Conservation (phyloP, 92 coral and sea anemone species). For the Plumapathes pennacea region DNA sequence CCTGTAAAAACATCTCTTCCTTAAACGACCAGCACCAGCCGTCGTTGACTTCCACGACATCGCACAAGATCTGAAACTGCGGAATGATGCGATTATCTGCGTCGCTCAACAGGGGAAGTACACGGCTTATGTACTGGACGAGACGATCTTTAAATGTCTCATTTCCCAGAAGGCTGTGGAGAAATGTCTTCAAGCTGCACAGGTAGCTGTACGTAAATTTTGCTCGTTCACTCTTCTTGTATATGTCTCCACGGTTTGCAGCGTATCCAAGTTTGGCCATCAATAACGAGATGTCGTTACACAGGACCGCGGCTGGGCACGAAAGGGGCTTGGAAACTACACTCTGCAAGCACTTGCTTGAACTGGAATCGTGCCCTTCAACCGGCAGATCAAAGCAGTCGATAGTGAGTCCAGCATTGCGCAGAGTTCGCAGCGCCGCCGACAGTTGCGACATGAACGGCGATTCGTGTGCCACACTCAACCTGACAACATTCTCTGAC, state of each 20-base stretch:
- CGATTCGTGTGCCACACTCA: too few relatives aligned
- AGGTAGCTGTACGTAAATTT: slow-evolving; percentile 13
- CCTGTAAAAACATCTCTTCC: slow-evolving; percentile 4
- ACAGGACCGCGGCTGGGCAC: slow-evolving; percentile 25
- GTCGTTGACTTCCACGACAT: slow-evolving; percentile 32
- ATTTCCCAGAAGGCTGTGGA: slow-evolving; percentile 44
- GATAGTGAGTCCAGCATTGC: slow-evolving; percentile 10
- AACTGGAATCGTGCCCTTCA: too few relatives aligned
- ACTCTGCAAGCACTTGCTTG: neutral
- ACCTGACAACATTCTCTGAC: too few relatives aligned
- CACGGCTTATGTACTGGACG: slow-evolving; percentile 20
- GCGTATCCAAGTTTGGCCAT: slow-evolving; percentile 16
- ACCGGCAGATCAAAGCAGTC: slow-evolving; percentile 22
- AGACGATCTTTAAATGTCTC: slow-evolving; percentile 31
- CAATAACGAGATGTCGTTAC: slow-evolving; percentile 33
- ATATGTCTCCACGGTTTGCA: slow-evolving; percentile 25
- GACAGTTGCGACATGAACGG: too few relatives aligned
- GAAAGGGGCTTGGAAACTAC: slow-evolving; percentile 30
- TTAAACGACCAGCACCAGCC: slow-evolving; percentile 34
- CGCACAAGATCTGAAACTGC: slow-evolving; percentile 12
- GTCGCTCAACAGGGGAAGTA: slow-evolving; percentile 33
- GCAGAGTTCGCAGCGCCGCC: slow-evolving; percentile 5
- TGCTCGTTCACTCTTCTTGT: slow-evolving; percentile 4
- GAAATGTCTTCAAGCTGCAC: slow-evolving; percentile 40
- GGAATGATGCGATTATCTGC: slow-evolving; percentile 16